A percentile compares a stretch with the other conserved stretches of the same genome.
These are phyloP conservation scores for Scartelaos histophorus DNA, from an alignment of 2,113 vertebrate genomes.

Conservation along the genomic window DNA sequence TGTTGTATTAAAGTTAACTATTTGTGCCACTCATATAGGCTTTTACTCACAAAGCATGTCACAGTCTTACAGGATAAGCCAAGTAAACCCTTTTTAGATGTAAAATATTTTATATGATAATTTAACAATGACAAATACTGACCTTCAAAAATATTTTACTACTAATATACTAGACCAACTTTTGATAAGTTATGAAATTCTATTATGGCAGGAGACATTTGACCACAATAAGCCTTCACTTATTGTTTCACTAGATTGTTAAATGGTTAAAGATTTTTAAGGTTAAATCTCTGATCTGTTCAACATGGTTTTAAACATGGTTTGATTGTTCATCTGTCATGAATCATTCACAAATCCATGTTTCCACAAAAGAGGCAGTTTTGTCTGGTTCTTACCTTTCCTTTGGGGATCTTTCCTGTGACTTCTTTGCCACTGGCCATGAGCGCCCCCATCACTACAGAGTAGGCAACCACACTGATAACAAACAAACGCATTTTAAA, in stretches of 20 bases:
- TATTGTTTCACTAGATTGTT: background rate
- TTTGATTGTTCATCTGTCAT: background rate
- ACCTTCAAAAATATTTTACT: too few relatives aligned
- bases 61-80: background rate
- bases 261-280: background rate
- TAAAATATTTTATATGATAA: too few relatives aligned
- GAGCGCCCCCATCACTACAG: slow-evolving; percentile 92
- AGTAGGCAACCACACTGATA: slow-evolving; percentile 92
- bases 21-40: background rate
- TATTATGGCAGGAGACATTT: background rate
- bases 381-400: slow-evolving; percentile 81
- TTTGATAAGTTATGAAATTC: too few relatives aligned
- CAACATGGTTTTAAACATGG: background rate
- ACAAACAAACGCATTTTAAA: background rate
- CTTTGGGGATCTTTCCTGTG: slow-evolving; percentile 91
- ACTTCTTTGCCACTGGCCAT: slow-evolving; percentile 98
- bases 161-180: too few relatives aligned
- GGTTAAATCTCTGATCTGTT: too few relatives aligned
- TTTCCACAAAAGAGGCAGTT: background rate
- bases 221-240: background rate
- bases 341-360: background rate
- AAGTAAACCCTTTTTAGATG: too few relatives aligned
- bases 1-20: background rate
- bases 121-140: too few relatives aligned
- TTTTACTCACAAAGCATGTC: background rate